These are phyloP conservation scores for Pteronotus mesoamericanus DNA, from an alignment of 2,797 vertebrate species.

Conservation along the genomic window DNA sequence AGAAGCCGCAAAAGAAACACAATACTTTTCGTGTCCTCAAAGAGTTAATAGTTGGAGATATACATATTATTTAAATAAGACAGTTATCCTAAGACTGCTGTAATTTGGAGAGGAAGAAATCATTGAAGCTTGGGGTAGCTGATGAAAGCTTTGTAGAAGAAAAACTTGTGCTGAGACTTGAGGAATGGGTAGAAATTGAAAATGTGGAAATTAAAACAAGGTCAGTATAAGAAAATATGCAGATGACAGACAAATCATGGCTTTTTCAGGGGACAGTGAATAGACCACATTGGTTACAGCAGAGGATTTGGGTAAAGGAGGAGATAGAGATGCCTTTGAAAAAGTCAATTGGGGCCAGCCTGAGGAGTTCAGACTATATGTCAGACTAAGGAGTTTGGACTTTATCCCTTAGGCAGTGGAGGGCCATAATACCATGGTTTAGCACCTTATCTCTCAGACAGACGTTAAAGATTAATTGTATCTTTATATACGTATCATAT, in stretches of 20 bases:
- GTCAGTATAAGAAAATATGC: background rate
- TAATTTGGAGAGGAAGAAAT: background rate
- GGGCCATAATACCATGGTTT: conserved; percentile 36
- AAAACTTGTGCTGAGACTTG: background rate
- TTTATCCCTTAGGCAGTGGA: conserved; percentile 26
- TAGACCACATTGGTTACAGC: background rate
- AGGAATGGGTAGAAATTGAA: background rate
- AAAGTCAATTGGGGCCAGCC: background rate
- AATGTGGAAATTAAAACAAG: background rate
- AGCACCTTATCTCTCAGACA: conserved; percentile 44
- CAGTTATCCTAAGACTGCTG: background rate
- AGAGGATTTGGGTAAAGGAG: conserved; percentile 23
- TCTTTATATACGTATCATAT: conserved; percentile 52
- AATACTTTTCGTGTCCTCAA: background rate
- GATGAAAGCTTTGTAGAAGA: background rate
- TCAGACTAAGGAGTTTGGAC: conserved; percentile 35
- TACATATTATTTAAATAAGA: background rate
- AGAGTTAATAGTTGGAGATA: background rate
- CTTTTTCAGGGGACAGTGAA: background rate
- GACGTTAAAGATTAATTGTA: conserved; percentile 63
- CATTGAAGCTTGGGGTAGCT: background rate
- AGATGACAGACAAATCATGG: background rate
- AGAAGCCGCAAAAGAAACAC: background rate
- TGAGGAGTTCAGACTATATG: background rate
- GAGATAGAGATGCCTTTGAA: background rate